Conservation (phyloP, 2,888 invertebrate species). For the Acholoe squamosa region DNA sequence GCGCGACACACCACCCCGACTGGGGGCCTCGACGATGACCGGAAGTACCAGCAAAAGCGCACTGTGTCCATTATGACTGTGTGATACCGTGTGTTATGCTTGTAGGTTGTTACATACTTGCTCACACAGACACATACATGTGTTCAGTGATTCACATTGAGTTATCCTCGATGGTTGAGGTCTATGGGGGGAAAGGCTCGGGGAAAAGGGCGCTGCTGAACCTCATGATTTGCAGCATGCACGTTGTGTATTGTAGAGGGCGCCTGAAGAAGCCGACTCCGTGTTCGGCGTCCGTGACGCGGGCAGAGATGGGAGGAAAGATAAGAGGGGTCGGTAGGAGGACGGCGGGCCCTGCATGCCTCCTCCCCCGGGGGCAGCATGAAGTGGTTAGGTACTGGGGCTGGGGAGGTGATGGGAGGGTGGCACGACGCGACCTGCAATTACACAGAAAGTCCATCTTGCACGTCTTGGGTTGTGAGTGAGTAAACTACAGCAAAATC, state of each 20-base stretch:
- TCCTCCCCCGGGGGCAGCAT: neutral
- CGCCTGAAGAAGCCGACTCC: neutral
- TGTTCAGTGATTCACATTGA: neutral
- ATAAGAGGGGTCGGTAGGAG: constrained; percentile 46
- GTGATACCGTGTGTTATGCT: neutral
- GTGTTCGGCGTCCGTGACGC: constrained; percentile 38
- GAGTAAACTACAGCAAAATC: neutral
- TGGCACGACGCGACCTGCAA: neutral
- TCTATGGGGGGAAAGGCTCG: neutral
- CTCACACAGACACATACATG: neutral
- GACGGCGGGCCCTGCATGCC: neutral
- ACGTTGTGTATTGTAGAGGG: neutral
- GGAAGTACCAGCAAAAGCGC: neutral
- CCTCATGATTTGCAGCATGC: neutral
- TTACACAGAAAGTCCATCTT: neutral
- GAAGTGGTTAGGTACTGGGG: neutral
- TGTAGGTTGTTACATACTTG: neutral
- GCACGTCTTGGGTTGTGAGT: neutral
- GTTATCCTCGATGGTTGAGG: neutral
- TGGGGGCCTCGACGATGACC: constrained; percentile 18
- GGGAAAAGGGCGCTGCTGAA: neutral
- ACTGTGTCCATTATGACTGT: neutral
- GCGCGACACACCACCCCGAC: neutral
- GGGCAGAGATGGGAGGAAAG: neutral
- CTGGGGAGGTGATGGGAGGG: neutral